Base-by-base conservation (phyloP, 2,888 invertebrate species). In the Athetis lepigone region DNA sequence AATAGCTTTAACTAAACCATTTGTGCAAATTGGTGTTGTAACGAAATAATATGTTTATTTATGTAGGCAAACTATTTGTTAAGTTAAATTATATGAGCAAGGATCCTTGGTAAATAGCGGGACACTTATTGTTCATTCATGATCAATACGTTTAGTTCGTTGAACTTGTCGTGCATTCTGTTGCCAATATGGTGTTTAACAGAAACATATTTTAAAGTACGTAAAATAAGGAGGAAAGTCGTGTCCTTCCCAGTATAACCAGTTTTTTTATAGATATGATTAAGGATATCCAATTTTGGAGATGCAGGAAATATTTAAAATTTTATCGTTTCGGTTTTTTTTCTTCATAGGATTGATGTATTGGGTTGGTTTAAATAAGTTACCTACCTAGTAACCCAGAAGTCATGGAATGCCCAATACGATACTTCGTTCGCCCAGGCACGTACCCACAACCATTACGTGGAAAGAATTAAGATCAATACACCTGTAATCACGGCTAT, bases 371-470 rank as follows among this genome's bases (percentile, higher is more conserved):
- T 43, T 29, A 59, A 42, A 59, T 49, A 8, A 33, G 13, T 13
- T 33, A 1, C 4, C 33, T 13, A 21, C 13, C 11, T n/a, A 43
- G 29, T 49, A 42, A 36, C 18, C 58, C 47, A 49, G 49, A 21
- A 55, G 55, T 50, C 39, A 46, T 50, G 43, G 50, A 43, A 66
- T 54, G 27, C 39, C 57, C 57, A 43, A 67, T 70, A 52, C 25
- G 57, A 23, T 46, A 25, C 52, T 21, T 29, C 13, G 23, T 21
- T 37, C 40, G 37, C 19, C 55, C 25, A 29, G 73, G 65, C 70
- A 70, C 69, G 73, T 72, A 58, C 19, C 23, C 29, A 45, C 49
- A 43, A 43, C 67, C 67, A 67, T 63, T 45, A 70, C 73, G 70
- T 70, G 70, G 25, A 16, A 16, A 9, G 73, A 70, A 73, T 70